phyloP scores from a whole-genome alignment of 37 sponge, comb jelly and placozoan genomes.

The Axinella damicornis region DNA sequence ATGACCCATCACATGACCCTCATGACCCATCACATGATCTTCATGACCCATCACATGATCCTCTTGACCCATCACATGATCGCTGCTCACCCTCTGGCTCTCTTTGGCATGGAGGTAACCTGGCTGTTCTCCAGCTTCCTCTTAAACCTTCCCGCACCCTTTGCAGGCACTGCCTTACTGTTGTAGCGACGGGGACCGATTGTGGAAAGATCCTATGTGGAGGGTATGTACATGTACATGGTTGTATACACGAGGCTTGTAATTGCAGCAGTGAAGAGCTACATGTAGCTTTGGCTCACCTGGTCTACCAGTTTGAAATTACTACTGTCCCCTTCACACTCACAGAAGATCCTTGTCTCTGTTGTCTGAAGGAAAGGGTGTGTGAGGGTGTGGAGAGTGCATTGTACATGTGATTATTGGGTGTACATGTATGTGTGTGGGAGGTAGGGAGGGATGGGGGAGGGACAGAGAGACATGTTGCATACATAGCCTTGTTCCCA shows the following conservation, averaged over 20 bases:
- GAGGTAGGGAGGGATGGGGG: too few species aligned
- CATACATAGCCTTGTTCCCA: background rate
- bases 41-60: too few species aligned
- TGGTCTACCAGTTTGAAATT: constrained; percentile 67
- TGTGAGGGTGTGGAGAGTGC: background rate
- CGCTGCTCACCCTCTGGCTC: constrained; percentile 39
- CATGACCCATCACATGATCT: too few species aligned
- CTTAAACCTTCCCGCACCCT: constrained; percentile 49
- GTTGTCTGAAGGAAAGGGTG: constrained; percentile 27
- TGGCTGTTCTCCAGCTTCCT: constrained; percentile 37
- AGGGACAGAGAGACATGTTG: too few species aligned
- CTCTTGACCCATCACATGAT: background rate
- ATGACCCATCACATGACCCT: too few species aligned
- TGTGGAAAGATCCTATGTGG: constrained; percentile 68
- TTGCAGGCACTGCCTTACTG: constrained; percentile 72
- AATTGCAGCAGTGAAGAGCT: too few species aligned
- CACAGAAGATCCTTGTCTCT: constrained; percentile 67
- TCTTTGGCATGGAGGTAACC: constrained; percentile 50
- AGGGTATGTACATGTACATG: background rate
- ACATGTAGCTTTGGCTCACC: constrained; percentile 2
- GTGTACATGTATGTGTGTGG: background rate
- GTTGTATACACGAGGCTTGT: too few species aligned
- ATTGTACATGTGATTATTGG: background rate
- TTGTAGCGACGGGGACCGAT: constrained; percentile 83
- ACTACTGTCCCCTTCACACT: constrained; percentile 12